Evolutionary conservation across 2,888 invertebrate genomes (phyloP).

Genomic region (Leptopterna dolabrata): DNA sequence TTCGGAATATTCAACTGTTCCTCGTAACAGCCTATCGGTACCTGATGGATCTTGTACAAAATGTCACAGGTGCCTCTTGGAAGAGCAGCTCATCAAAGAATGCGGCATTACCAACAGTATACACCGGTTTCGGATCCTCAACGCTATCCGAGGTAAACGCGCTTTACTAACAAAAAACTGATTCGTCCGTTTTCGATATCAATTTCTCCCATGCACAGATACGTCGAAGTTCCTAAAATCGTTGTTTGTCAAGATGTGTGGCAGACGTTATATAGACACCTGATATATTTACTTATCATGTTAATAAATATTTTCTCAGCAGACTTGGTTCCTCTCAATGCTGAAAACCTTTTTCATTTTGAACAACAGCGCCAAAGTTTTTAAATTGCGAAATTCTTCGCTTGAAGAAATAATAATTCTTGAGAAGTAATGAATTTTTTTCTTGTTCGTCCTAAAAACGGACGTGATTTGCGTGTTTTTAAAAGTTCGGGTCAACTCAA

Average conservation of each 20-base stretch:
- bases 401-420: no score
- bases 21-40: no score
- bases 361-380: neutral
- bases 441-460: no score
- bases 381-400: neutral
- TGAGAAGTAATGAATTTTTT: no score
- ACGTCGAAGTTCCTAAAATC: neutral
- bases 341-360: neutral
- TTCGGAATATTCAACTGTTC: no score
- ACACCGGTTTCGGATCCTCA: constrained; percentile 79
- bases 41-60: no score
- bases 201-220: no score
- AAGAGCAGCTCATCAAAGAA: constrained; percentile 90
- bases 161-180: constrained; percentile 16
- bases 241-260: neutral
- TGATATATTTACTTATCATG: neutral
- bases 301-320: neutral
- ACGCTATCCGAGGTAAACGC: constrained; percentile 68
- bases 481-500: no score
- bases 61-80: constrained; percentile 72
- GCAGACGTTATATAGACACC: neutral
- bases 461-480: no score
- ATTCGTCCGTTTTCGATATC: neutral
- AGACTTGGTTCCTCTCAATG: neutral
- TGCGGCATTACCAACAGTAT: constrained; percentile 95